phyloP scores from a whole-genome alignment of 2,113 vertebrate genomes.

The Pipra filicauda region DNA sequence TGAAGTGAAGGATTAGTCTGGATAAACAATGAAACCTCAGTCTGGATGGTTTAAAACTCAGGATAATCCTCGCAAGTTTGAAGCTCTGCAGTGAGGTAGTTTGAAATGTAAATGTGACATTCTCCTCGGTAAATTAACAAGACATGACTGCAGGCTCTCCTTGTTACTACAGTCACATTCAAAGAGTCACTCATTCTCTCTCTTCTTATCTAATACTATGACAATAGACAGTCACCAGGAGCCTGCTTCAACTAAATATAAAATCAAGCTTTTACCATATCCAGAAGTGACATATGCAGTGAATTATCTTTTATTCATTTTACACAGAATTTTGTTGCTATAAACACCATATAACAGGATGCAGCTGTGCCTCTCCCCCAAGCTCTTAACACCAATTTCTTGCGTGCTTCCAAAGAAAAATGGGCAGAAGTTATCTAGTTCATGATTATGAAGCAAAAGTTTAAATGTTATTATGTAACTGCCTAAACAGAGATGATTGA shows the following conservation, averaged over 20 bases:
- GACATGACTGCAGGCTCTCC: conserved; percentile 73
- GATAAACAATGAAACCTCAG: conserved; percentile 56
- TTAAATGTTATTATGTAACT: background rate
- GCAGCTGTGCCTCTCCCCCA: background rate
- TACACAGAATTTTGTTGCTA: conserved; percentile 23
- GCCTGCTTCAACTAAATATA: conserved; percentile 63
- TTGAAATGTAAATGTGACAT: conserved; percentile 83
- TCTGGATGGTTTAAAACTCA: conserved; percentile 59
- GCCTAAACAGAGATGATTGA: background rate
- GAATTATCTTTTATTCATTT: conserved; percentile 63
- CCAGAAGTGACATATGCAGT: conserved; percentile 53
- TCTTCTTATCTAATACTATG: conserved; percentile 48
- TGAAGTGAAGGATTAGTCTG: conserved; percentile 55
- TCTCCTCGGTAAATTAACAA: conserved; percentile 76
- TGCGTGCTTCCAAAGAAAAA: background rate
- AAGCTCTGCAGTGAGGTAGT: conserved; percentile 69
- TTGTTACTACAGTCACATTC: conserved; percentile 68
- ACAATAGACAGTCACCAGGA: conserved; percentile 72
- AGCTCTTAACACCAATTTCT: background rate
- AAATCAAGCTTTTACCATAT: conserved; percentile 42
- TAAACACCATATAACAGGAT: conserved; percentile 1
- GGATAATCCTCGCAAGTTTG: conserved; percentile 61
- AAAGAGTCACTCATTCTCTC: conserved; percentile 17
- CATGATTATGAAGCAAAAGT: background rate
- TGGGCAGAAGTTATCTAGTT: background rate